Base-by-base conservation (phyloP, 2,113 vertebrate genomes). In the Aspiorhynchus laticeps region DNA sequence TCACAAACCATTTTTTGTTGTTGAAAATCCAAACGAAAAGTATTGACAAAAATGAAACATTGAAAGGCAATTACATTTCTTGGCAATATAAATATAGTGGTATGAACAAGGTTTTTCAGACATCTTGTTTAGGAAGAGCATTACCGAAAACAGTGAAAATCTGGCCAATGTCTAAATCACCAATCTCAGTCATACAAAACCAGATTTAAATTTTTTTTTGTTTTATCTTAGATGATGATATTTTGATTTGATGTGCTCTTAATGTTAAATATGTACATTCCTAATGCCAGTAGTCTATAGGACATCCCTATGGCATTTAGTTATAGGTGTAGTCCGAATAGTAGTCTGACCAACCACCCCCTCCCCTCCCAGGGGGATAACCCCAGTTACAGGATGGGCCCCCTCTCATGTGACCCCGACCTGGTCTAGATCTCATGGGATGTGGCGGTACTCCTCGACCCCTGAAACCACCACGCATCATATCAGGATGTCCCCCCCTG, bases 81-180 rank as follows among this genome's bases (percentile, higher is more conserved):
- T 94, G 95, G 93, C 94, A 94, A 94, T 95, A 95, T 95, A 95
- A 95, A 95, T 95, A 95, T 95, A 95, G 94, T 95, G 95, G 95
- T 95, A 92, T 94, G 94, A 92, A 94, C 91, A 92, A 93, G 93
- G 94, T 90, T 86, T 93, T 84, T 93, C 89, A 93, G 93, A 94
- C 84, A 92, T 91, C 74, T 93, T 83, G 91, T 91, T 93, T 90
- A 91, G 91, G 94, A 93, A 94, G 93, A 93, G 93, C 90, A 90
- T 91, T 92, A 91, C 87, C 90, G 87, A 92, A 77, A 82, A 93
- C 93, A 92, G 92, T 90, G 92, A 88, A 91, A 93, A 92, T 92
- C 93, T 92, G 90, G 90, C 91, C 92, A 90, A 92, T 86, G 92
- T 90, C 92, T 90, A 91, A 94, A 59, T 85, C 51, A 31, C 93